phyloP scores from a whole-genome alignment of 2,113 vertebrate genomes.

The Nycticryphes semicollaris region DNA sequence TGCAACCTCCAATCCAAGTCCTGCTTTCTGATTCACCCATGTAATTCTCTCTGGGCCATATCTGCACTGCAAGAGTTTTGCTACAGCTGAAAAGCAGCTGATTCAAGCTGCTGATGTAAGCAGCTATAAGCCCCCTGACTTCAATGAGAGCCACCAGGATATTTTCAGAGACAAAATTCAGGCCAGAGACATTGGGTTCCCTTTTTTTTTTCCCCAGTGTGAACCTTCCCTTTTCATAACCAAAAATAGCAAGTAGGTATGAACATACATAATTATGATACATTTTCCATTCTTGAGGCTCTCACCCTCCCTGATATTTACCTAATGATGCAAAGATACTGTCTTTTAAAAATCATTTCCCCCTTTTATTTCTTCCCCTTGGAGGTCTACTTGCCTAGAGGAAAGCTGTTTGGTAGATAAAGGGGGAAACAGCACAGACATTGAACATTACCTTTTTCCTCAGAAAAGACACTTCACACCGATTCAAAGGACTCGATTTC shows the following conservation, averaged over 20 bases:
- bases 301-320: not conserved
- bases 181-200: not conserved
- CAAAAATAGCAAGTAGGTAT: not conserved
- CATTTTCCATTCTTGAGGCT: not conserved
- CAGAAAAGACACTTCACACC: not conserved
- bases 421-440: not conserved
- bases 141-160: not conserved
- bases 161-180: slow-evolving; percentile 5
- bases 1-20: not conserved
- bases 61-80: not conserved
- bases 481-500: not conserved
- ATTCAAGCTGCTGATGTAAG: not conserved
- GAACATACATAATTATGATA: not conserved
- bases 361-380: not conserved
- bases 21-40: not conserved
- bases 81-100: not conserved
- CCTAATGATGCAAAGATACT: not conserved
- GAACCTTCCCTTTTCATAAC: not conserved
- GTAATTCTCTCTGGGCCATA: not conserved
- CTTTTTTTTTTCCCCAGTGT: not conserved
- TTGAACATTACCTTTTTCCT: not conserved
- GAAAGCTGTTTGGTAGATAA: not conserved
- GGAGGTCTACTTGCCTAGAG: not conserved
- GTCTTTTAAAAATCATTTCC: not conserved
- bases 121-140: not conserved